Evolutionary conservation across 2,113 vertebrate species (phyloP), one percentile per base, ranked within the genome.

Genomic region (Cettia cetti): DNA sequence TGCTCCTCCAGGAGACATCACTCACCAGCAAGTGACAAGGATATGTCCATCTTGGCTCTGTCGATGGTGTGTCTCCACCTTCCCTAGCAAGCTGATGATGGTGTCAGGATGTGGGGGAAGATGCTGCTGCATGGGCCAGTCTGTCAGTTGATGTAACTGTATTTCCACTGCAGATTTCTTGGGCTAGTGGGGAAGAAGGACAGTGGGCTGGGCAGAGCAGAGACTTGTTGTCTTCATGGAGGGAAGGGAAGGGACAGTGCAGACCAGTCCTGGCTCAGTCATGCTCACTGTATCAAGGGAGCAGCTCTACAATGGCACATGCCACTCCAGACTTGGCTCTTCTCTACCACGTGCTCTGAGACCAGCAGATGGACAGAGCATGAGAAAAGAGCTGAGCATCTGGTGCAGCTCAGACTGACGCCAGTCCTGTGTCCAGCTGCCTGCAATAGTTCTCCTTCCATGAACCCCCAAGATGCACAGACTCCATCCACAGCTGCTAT

Each of bases 1-100:
- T 90, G 54, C 39, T 91, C 22, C 52, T 78, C 16, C 4, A 3
- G 35, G 14, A 59, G 61, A 47, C 4, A n/a, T 10, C 13, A n/a
- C 97, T 96, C 78, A 97, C 97, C 95, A 96, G 86, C 97, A 97
- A 30, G 85, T 94, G 63, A 97, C 56, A 0, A 97, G 92, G 54
- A 95, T 69, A 8, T 80, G 95, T 16, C 88, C 82, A 0, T 86
- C 78, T 33, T 49, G 78, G 52, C 30, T 85, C 68, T 89, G 83
- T n/a, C 76, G 82, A 45, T 90, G 96, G 37, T 83, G 47, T 10
- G 91, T 91, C 81, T 97, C 96, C 61, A 96, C 94, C 44, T 94
- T 95, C 39, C 94, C 94, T 5, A 97, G 63, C 27, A 97, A 56
- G 71, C 45, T 94, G 80, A 97, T 82, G 86, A 97, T 93, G 24